Base-by-base conservation (phyloP, 2,888 invertebrate genomes). In the Mythimna albipuncta region DNA sequence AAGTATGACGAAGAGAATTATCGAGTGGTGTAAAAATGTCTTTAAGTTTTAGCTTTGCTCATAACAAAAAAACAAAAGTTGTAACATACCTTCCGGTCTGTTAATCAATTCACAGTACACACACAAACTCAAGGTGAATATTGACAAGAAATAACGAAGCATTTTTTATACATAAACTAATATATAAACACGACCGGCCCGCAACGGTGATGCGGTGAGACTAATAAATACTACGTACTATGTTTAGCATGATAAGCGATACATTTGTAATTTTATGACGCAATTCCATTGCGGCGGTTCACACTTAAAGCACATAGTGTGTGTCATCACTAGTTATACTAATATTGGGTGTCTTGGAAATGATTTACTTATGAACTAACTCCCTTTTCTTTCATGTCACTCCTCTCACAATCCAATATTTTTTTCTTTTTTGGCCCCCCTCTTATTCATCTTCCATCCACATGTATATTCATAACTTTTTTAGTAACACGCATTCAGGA, bases 41-140 rank as follows among this genome's bases (percentile, higher is more conserved):
- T 41, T 41, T 10, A 9, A 9, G 41, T 41, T 9, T 9, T 41
- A 10, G 41, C 41, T 9, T 41, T 41, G 10, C 41, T 41, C 41
- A 41, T 38, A 38, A 54, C 10, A 38, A 47, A 4, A 4, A 64
- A 73, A n/a, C 35, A 21, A 16, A 64, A 64, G 32, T 11, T 0
- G n/a, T 2, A n/a, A 1, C 59, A 19, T 6, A 74, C 74, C 74
- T 74, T 74, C 74, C 4, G 6, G 10, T 6, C 47, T 68, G 9
- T 74, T 68, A 55, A 74, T 68, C 2, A 74, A 11, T 16, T 74
- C 76, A 75, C 68, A 19, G 0, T 38, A 19, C 38, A 75, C 74
- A 75, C 38, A 74, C 38, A 69, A 10, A 75, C 21, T 41, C 13
- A 75, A 74, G 54, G 61, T 55, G 6, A 68, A 55, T 13, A 75